Conservation (phyloP, 1,140 invertebrate genomes). For the Drosophila guanche region DNA sequence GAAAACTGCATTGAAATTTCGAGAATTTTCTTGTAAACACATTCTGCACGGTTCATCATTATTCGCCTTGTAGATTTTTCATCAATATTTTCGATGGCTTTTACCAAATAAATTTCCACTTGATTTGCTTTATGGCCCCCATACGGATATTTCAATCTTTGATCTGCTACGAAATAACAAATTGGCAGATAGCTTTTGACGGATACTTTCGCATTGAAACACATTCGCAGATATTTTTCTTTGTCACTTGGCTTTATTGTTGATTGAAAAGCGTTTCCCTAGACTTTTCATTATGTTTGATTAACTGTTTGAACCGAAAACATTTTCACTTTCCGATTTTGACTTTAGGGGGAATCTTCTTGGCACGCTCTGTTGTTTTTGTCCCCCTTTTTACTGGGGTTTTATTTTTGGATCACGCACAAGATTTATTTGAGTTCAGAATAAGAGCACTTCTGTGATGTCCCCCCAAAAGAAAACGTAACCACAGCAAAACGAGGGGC, state of each 20-base stretch:
- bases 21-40: conserved; percentile 13
- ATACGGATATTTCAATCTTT: conserved; percentile 45
- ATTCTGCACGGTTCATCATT: conserved; percentile 41
- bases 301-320: conserved; percentile 37
- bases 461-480: conserved; percentile 11
- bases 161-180: conserved; percentile 50
- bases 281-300: conserved; percentile 1
- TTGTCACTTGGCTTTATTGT: too few species aligned
- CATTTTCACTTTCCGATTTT: conserved; percentile 43
- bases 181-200: conserved; percentile 32
- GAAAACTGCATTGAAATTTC: conserved; percentile 8
- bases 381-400: conserved; percentile 39
- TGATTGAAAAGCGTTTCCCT: too few species aligned
- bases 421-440: conserved; percentile 62
- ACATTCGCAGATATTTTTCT: conserved; percentile 20
- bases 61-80: conserved; percentile 47
- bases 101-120: conserved; percentile 63
- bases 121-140: conserved; percentile 56
- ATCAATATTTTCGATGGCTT: conserved; percentile 30
- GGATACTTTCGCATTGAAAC: too few species aligned
- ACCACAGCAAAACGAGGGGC: not conserved
- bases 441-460: conserved; percentile 27
- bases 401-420: conserved; percentile 59
- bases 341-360: conserved; percentile 38
- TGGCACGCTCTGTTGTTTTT: conserved; percentile 60